Evolutionary conservation across 2,888 invertebrate genomes (phyloP).

Genomic region (Acanthosepion esculentum): DNA sequence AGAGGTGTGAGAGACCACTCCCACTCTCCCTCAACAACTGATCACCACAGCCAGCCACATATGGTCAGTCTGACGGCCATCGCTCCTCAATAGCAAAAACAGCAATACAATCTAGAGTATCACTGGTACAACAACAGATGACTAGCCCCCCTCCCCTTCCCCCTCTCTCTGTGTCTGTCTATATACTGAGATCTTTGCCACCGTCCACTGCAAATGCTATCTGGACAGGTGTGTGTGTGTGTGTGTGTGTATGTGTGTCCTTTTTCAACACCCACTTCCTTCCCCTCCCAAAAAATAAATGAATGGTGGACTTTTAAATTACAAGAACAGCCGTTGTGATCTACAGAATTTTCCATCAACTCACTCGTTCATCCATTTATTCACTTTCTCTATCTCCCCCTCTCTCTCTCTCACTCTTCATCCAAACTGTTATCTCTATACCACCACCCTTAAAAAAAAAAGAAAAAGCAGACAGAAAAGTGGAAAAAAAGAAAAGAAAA

Average conservation of each 20-base stretch:
- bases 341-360: background rate
- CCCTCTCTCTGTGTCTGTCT: background rate
- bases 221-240: background rate
- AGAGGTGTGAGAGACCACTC: conserved; percentile 45
- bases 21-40: conserved; percentile 39
- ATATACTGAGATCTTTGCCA: background rate
- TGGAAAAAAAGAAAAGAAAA: background rate
- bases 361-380: background rate
- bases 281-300: background rate
- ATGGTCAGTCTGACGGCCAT: background rate
- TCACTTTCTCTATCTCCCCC: background rate
- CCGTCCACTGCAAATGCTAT: background rate
- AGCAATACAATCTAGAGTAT: conserved; percentile 18
- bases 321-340: background rate
- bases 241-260: background rate
- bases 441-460: background rate
- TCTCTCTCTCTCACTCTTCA: background rate
- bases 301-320: background rate
- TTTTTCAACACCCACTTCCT: background rate
- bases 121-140: background rate
- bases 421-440: background rate
- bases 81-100: conserved; percentile 33
- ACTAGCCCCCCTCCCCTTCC: background rate
- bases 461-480: background rate
- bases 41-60: background rate